These are phyloP conservation scores for Sparus aurata DNA, from an alignment of 2,797 vertebrate species.

Conservation along the genomic window DNA sequence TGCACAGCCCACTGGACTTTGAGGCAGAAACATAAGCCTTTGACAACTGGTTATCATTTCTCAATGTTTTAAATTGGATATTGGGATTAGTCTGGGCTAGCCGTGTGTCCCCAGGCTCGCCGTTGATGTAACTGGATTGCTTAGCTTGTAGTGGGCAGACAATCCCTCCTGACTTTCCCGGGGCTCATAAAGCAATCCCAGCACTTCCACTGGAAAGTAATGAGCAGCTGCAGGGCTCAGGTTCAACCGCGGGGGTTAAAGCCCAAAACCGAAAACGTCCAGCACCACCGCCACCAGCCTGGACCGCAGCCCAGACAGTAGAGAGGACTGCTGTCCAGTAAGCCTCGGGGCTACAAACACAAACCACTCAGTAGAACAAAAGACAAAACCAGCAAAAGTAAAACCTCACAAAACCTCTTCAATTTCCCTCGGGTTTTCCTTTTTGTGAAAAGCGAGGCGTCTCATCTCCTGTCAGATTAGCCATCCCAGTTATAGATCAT, in stretches of 20 bases:
- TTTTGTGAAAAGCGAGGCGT: slow-evolving; percentile 49
- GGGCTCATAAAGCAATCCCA: slow-evolving; percentile 70
- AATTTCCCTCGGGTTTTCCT: slow-evolving; percentile 30
- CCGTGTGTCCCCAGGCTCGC: slow-evolving; percentile 37
- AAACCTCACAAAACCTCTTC: slow-evolving; percentile 42
- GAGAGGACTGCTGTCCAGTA: slow-evolving; percentile 63
- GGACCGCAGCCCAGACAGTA: slow-evolving; percentile 71
- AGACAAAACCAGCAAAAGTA: slow-evolving; percentile 56
- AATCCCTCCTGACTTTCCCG: slow-evolving; percentile 69
- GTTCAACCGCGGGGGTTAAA: slow-evolving; percentile 69
- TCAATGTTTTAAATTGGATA: slow-evolving; percentile 69
- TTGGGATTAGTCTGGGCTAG: slow-evolving; percentile 63
- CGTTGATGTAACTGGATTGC: slow-evolving; percentile 58
- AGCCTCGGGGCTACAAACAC: slow-evolving; percentile 65
- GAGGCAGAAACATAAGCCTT: slow-evolving; percentile 55
- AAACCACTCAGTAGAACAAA: slow-evolving; percentile 57
- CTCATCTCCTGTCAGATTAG: slow-evolving; percentile 48
- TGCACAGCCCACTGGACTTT: slow-evolving; percentile 46
- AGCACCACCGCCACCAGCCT: slow-evolving; percentile 47
- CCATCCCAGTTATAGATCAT: slow-evolving; percentile 45
- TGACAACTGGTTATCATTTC: slow-evolving; percentile 78
- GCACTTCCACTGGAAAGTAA: slow-evolving; percentile 68
- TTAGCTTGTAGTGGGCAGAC: slow-evolving; percentile 51
- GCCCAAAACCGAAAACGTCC: slow-evolving; percentile 63
- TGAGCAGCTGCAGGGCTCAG: slow-evolving; percentile 75